Percentiles rank a stretch among this genome's conserved stretches.
Conservation (phyloP, 92 coral and sea anemone species). For the Montipora capitata region DNA sequence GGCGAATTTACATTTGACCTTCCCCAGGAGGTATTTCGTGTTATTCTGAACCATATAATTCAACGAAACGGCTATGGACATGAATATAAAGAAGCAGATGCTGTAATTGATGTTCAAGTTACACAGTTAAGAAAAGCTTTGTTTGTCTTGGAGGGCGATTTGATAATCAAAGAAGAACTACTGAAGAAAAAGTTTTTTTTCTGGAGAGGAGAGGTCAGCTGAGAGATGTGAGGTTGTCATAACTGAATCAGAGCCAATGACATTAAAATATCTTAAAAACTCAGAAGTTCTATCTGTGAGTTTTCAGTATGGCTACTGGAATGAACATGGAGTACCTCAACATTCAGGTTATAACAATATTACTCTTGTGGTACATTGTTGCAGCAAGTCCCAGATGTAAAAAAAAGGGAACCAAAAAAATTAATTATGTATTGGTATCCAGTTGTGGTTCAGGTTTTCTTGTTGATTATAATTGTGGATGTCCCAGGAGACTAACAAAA, state of each 20-base stretch:
- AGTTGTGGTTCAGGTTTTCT: not conserved
- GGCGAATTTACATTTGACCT: slow-evolving; percentile 74
- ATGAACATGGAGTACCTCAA: slow-evolving; percentile 39
- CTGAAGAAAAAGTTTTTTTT: slow-evolving; percentile 35
- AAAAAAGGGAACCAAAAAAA: not conserved
- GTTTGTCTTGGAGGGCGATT: slow-evolving; percentile 21
- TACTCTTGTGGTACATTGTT: not conserved
- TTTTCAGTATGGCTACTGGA: slow-evolving; percentile 55
- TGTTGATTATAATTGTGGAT: slow-evolving; percentile 11
- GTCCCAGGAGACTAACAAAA: slow-evolving; percentile 10
- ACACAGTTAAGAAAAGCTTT: slow-evolving; percentile 54
- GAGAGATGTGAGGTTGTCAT: slow-evolving; percentile 62
- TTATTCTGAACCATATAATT: slow-evolving; percentile 54
- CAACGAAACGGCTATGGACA: slow-evolving; percentile 29
- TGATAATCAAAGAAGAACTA: slow-evolving; percentile 25
- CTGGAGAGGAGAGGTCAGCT: slow-evolving; percentile 1
- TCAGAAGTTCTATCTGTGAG: slow-evolving; percentile 43
- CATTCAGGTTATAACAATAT: slow-evolving; percentile 11
- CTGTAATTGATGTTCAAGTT: slow-evolving; percentile 39
- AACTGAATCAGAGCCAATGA: slow-evolving; percentile 16
- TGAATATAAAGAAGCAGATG: slow-evolving; percentile 10
- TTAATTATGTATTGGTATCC: not conserved
- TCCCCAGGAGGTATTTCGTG: slow-evolving; percentile 67
- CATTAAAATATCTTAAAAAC: slow-evolving; percentile 59
- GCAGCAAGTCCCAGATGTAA: not conserved